These are phyloP conservation scores for Drosophila repletoides DNA, from an alignment of 1,140 invertebrate species.

Conservation along the genomic window DNA sequence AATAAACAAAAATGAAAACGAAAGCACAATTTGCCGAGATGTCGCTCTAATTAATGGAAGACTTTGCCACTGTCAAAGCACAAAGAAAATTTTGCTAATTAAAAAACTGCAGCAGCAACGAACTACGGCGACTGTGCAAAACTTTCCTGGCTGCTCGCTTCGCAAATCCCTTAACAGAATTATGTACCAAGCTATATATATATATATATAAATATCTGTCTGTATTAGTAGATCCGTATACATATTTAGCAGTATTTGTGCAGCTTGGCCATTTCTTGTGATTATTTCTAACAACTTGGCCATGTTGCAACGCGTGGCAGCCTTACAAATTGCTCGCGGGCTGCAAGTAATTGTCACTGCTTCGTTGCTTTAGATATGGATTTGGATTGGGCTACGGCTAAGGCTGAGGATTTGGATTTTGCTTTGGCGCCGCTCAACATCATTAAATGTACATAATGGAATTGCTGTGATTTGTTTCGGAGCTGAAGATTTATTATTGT, in stretches of 20 bases:
- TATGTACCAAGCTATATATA: neutral
- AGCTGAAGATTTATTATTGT: slow-evolving; percentile 73
- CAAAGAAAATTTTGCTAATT: slow-evolving; percentile 75
- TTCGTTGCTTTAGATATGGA: slow-evolving; percentile 55
- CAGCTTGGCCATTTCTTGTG: slow-evolving; percentile 62
- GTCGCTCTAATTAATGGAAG: slow-evolving; percentile 70
- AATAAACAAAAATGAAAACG: neutral
- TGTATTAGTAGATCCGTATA: neutral
- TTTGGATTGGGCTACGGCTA: slow-evolving; percentile 32
- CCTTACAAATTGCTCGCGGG: slow-evolving; percentile 68
- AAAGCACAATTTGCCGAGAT: slow-evolving; percentile 39
- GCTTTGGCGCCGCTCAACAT: slow-evolving; percentile 50
- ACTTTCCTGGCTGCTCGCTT: slow-evolving; percentile 31
- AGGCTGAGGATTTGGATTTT: slow-evolving; percentile 41
- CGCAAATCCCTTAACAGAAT: slow-evolving; percentile 13
- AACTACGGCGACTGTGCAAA: slow-evolving; percentile 8
- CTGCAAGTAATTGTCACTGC: slow-evolving; percentile 77
- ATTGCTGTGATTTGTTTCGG: slow-evolving; percentile 75
- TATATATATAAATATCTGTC: neutral
- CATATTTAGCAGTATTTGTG: slow-evolving; percentile 5
- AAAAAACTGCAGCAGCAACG: slow-evolving; percentile 58
- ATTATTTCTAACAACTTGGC: slow-evolving; percentile 70
- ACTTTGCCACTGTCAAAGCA: slow-evolving; percentile 66
- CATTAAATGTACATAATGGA: slow-evolving; percentile 77
- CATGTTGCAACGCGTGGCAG: slow-evolving; percentile 51